Base-by-base conservation (phyloP, 2,888 invertebrate genomes). In the Aphrophora alni region DNA sequence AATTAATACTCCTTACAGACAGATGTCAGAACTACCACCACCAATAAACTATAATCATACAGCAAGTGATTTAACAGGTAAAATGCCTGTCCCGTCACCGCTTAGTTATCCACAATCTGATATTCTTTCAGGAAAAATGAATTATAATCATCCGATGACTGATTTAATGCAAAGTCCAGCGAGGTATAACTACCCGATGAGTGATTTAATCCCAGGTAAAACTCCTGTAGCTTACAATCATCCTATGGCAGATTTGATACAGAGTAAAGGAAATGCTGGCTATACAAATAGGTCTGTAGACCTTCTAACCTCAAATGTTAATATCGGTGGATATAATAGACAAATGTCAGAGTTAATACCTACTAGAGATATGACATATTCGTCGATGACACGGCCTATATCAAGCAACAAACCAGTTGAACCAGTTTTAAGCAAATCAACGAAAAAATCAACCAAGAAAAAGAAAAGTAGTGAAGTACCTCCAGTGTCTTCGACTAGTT, bases 401-500 rank as follows among this genome's bases (percentile, higher is more conserved):
- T n/a, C 71, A 25, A 77, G 73, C 8, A 38, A 28, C 38, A 77
- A 68, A 70, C 68, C 74, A 25, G 70, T 38, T 12, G 82, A 80
- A 72, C 38, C 82, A 1, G 71, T 77, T 69, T 33, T 72, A 24
- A 33, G 73, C 5, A 14, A 80, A 25, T 77, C 80, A 7, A 51
- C 80, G n/a, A 80, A 82, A 75, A 82, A 81, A 70, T 71, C 80
- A 44, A 77, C 28, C 33, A 84, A 83, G 71, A 84, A 83, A 74
- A 81, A 82, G 25, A 77, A 80, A n/a, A 73, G 59, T 69, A 33
- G 72, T 8, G 80, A 77, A n/a, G 68, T 81, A 33, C 80, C 82
- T 77, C 80, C 81, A 70, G 75, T 81, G 27, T 73, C 82, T 10
- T 89, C 59, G 82, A 86, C 89, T 85, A 91, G 91, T 84, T 92